Evolutionary conservation across 2,113 vertebrate genomes (phyloP).

Genomic region (Mustelus asterias): DNA sequence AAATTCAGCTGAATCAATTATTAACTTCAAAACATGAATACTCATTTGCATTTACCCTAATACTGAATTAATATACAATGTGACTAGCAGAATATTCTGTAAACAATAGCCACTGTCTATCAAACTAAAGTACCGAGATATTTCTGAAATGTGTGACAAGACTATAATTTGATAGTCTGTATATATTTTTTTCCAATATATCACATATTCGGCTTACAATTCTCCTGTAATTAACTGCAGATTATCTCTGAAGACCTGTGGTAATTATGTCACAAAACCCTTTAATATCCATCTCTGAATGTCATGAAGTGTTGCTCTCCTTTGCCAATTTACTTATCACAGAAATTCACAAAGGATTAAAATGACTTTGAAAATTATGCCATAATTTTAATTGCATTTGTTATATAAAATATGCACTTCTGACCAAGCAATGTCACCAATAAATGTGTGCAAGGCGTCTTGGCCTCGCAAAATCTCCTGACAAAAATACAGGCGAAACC

Average conservation of each 20-base stretch:
- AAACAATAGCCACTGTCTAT: not conserved
- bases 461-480: not conserved
- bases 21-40: not conserved
- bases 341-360: slow-evolving; percentile 10
- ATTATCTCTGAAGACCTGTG: not conserved
- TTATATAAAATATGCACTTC: not conserved
- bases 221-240: not conserved
- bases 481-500: not conserved
- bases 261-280: not conserved
- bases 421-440: not conserved
- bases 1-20: not conserved
- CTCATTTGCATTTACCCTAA: not conserved
- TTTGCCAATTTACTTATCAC: slow-evolving; percentile 24
- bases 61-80: not conserved
- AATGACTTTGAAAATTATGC: not conserved
- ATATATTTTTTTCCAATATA: slow-evolving; percentile 2
- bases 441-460: not conserved
- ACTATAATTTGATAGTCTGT: not conserved
- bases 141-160: not conserved
- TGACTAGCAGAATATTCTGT: not conserved
- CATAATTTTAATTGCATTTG: slow-evolving; percentile 10
- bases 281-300: slow-evolving; percentile 6
- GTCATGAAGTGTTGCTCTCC: not conserved
- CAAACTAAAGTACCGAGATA: not conserved
- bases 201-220: not conserved